Percentiles rank a stretch among this genome's conserved stretches.
phyloP scores from a whole-genome alignment of 1,140 invertebrate genomes.

The Sinonovacula constricta region DNA sequence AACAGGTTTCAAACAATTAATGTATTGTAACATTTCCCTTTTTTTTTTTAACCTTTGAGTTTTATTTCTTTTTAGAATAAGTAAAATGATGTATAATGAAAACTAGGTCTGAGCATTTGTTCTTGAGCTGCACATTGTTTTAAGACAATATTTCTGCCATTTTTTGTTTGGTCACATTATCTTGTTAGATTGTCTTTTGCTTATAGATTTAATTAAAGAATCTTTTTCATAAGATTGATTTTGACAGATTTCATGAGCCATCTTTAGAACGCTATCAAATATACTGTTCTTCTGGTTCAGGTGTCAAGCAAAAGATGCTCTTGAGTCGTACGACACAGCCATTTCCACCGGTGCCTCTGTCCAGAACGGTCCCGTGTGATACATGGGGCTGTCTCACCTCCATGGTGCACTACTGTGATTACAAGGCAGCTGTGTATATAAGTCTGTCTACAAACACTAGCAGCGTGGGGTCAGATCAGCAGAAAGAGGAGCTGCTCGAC shows the following conservation, averaged over 20 bases:
- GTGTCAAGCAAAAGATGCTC: constrained; percentile 53
- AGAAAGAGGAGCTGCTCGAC: no score
- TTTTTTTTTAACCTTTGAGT: no score
- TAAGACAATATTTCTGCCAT: neutral
- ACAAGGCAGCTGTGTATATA: constrained; percentile 46
- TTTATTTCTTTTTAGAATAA: no score
- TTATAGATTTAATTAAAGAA: neutral
- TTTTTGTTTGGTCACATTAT: neutral
- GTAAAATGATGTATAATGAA: no score
- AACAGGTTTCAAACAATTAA: no score
- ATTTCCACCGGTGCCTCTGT: constrained; percentile 26
- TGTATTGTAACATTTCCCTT: no score
- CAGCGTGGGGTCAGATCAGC: no score
- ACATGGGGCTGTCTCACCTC: neutral
- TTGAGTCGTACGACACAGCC: constrained; percentile 51
- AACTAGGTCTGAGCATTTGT: no score
- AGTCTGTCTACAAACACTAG: constrained; percentile 17
- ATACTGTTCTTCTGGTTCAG: constrained; percentile 40
- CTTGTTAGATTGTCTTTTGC: neutral
- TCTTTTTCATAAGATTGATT: neutral
- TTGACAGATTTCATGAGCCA: no score
- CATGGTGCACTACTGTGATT: constrained; percentile 41
- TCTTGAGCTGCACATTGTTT: neutral
- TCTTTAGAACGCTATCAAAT: neutral
- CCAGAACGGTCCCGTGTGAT: constrained; percentile 56